Base-by-base conservation (phyloP, 2,888 invertebrate species). In the Idaea dimidiata region DNA sequence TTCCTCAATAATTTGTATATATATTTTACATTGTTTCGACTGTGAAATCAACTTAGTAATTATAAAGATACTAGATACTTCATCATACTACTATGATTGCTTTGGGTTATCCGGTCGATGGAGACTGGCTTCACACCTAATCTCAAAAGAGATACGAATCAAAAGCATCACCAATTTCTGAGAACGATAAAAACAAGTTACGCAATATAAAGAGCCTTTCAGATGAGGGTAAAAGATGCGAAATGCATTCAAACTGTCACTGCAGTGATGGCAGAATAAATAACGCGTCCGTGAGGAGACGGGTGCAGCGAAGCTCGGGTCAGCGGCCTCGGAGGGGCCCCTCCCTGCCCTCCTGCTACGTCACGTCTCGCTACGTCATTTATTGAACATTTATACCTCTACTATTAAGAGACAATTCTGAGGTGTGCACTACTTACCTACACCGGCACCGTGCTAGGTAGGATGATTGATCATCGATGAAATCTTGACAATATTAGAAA, bases 281-380 rank as follows among this genome's bases (percentile, higher is more conserved):
- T 79, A 81, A 75, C 72, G 79, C 73, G 66, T 76, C 71, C 64
- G 72, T 66, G 74, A 78, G 80, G 77, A 24, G 24, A 79, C 72
- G 67, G 65, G 65, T 66, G 65, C 72, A 76, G 77, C 72, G 72
- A 66, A 64, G 70, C 72, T 70, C 74, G 81, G 86, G 89, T 88
- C 88, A 88, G 79, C 83, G 88, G 67, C 84, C 88, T 81, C 75
- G 33, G 63, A 55, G 72, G 68, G 68, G 65, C 70, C 66, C 66
- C 67, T 69, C 67, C 71, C 70, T 8, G 64, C 66, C 71, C 62
- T 67, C 73, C 66, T 68, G 62, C 72, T 65, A 87, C 88, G 87
- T 88, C 89, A 88, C 83, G 77, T 63, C n/a, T n/a, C 70, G 71
- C 75, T 81, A 85, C 89, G 88, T 87, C 87, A 88, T 70, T 66